Evolutionary conservation across 1,140 invertebrate genomes (phyloP), one percentile per base, ranked within the genome.

Genomic region (Drosophila lowei): DNA sequence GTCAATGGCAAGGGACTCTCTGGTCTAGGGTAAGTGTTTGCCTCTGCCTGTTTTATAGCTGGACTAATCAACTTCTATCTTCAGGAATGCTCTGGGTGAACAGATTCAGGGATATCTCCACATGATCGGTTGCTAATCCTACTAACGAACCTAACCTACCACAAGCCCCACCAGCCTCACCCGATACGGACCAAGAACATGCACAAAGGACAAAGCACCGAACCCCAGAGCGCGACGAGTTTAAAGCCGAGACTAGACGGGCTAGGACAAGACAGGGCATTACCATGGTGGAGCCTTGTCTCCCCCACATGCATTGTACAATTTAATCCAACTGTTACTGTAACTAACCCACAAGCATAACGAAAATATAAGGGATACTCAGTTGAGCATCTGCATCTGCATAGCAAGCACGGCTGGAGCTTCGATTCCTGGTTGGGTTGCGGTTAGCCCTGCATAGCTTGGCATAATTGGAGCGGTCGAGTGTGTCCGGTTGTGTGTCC

Each of bases 291-390:
- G 16, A 48, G 50, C 28, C 61, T 8, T 28, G 6, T 28, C 28
- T 28, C 8, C 9, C 30, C 25, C 43, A 56, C 54, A 61, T 46
- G 79, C 57, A 84, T 63, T 74, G 60, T 79, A 86, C 57, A 68
- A 80, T 80, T 80, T 86, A 86, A 74, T 81, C 73, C 61, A 13
- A 77, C 64, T 77, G 72, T 80, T 86, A 76, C 72, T 84, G 67
- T 72, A 84, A 84, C 79, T 77, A 67, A 78, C 57, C 62, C 62
- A 66, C 63, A 48, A 47, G 58, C 49, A 53, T 76, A 52, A 71
- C 61, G 34, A 74, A 75, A 79, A 52, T 77, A 80, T 77, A 79
- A 76, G 63, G 61, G 54, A 76, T 76, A 71, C 62, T 63, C 70
- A 72, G 77, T 66, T 75, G 72, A 76, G 67, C 66, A 80, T 77